Evolutionary conservation across 2,888 invertebrate genomes (phyloP).

Genomic region (Hipparchia semele): DNA sequence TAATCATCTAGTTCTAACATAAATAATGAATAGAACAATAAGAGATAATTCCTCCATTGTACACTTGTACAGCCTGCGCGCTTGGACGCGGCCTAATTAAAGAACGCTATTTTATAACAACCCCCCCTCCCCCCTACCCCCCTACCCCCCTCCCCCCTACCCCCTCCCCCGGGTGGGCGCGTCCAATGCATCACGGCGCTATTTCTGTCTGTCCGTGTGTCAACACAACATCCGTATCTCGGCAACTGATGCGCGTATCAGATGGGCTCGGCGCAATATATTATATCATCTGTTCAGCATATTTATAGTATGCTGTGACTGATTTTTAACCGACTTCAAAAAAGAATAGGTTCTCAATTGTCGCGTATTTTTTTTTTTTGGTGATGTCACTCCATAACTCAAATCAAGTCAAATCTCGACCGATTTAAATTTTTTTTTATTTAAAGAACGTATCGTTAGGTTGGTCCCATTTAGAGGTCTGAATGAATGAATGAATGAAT

Average conservation of each 20-base stretch:
- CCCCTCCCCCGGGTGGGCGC: neutral
- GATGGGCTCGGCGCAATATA: neutral
- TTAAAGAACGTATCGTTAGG: no score
- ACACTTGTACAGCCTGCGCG: neutral
- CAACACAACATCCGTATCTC: slow-evolving; percentile 1
- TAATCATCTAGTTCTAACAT: no score
- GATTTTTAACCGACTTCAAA: no score
- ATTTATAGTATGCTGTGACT: no score
- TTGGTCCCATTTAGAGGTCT: no score
- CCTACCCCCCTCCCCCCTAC: neutral
- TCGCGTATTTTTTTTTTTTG: no score
- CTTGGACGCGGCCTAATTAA: slow-evolving; percentile 1
- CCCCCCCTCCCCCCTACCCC: neutral
- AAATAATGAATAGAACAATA: neutral
- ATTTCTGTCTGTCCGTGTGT: neutral
- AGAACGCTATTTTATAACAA: neutral
- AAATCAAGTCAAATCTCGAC: no score
- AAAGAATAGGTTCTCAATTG: no score
- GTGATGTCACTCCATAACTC: no score
- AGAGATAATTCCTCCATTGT: neutral
- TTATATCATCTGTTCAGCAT: neutral
- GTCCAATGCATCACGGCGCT: neutral
- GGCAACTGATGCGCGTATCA: neutral
- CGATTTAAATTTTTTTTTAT: no score
- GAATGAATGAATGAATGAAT: no score